Evolutionary conservation across 2,797 vertebrate genomes (phyloP).

Genomic region (Cheirogaleus major): DNA sequence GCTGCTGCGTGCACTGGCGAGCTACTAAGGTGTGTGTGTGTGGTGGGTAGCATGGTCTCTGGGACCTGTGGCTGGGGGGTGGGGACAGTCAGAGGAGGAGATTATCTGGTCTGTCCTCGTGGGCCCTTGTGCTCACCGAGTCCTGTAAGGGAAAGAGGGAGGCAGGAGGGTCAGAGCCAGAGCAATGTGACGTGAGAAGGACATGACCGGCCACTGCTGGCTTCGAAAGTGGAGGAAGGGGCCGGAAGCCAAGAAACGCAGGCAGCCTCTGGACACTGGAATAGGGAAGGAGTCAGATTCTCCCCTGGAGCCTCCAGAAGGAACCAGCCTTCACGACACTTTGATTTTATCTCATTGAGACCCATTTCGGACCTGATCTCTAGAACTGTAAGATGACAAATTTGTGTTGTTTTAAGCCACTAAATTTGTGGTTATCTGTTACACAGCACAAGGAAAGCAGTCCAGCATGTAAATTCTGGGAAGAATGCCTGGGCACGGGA

Average conservation of each 20-base stretch:
- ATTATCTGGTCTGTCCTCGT: no score
- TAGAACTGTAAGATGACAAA: background rate
- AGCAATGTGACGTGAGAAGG: background rate
- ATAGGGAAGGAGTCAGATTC: background rate
- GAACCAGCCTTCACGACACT: rapidly evolving
- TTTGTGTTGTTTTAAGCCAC: background rate
- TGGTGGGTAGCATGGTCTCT: background rate
- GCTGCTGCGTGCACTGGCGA: no score
- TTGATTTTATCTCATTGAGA: background rate
- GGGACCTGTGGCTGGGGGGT: background rate
- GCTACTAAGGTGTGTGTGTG: no score
- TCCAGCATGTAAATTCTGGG: rapidly evolving
- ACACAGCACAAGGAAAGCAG: no score
- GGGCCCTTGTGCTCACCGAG: no score
- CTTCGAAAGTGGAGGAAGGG: background rate
- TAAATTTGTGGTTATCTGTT: background rate
- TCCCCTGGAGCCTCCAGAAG: background rate
- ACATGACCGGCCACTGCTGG: rapidly evolving
- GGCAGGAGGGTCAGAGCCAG: background rate
- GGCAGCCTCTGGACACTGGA: background rate
- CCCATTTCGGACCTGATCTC: background rate
- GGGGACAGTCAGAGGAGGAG: background rate
- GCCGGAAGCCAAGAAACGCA: background rate
- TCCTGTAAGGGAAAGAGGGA: background rate
- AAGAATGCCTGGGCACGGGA: background rate